Evolutionary conservation across 1,140 invertebrate genomes (phyloP), one percentile per base, ranked within the genome.

Genomic region (Polypedilum pembai): DNA sequence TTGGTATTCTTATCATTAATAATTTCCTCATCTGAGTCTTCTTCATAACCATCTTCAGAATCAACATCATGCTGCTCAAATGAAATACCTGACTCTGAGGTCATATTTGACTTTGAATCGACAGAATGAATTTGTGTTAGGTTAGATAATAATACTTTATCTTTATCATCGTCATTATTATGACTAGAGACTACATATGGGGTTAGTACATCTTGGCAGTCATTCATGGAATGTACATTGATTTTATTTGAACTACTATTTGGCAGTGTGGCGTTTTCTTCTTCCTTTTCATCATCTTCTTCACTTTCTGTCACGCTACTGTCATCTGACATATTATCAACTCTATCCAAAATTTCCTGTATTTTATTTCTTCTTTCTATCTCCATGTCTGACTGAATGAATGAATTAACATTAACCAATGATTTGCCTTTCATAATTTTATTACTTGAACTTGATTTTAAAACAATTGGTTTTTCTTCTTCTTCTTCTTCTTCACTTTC

Each of bases 81-180:
- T 20, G 65, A 69, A 18, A 69, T 69, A 20, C 65, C 65, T 5
- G 65, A 69, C 10, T 69, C 65, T 18, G 65, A 69, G 15, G 65
- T 69, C 65, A 69, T 69, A 18, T 69, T 69, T 69, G 65, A 69
- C 20, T 69, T 69, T 17, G 65, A 69, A 69, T 69, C 65, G 8
- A 69, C 20, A 8, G 65, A 69, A 20, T 69, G 65, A 69, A 69
- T 20, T 18, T 18, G n/a, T 20, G 15, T 69, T 20, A 69, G 18
- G 8, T 69, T 18, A 20, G 17, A 21, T 20, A 69, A 18, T 18
- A 69, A 69, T 69, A 69, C 65, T 69, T 69, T 69, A 8, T 69
- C 17, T n/a, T 56, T 56, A 56, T 56, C 45, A 56, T 56, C n/a
- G 18, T 69, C 17, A 69, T 18, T 69, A 69, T 10, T 20, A 20